These are phyloP conservation scores for Tanytarsus gracilentus DNA, from an alignment of 2,888 invertebrate species.

Conservation along the genomic window DNA sequence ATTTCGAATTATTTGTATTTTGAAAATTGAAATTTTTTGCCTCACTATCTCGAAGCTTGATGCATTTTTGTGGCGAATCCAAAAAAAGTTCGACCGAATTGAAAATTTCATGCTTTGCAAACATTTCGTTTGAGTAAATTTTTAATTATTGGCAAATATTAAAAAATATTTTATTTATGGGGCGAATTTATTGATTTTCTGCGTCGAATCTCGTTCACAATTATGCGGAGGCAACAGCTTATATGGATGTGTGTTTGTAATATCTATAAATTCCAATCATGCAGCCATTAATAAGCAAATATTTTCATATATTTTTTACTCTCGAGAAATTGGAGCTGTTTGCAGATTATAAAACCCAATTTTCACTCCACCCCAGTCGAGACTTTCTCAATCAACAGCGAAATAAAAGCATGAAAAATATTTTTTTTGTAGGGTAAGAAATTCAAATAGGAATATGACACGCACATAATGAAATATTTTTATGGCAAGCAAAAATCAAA, in stretches of 20 bases:
- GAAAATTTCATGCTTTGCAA: no score
- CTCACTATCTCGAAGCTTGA: neutral
- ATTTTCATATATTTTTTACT: constrained; percentile 14
- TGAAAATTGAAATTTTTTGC: neutral
- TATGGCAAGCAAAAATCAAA: neutral
- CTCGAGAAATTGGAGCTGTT: neutral
- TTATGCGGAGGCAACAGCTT: no score
- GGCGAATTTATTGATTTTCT: constrained; percentile 7
- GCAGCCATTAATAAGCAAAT: constrained; percentile 26
- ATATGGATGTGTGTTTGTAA: no score
- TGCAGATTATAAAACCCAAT: constrained; percentile 24
- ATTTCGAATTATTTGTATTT: neutral
- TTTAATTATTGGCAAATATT: constrained; percentile 1
- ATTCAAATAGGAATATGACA: no score
- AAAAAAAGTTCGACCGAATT: neutral
- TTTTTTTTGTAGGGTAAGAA: no score
- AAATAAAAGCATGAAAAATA: neutral
- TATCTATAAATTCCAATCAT: constrained; percentile 29
- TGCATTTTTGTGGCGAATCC: neutral
- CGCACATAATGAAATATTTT: no score
- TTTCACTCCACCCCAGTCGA: constrained; percentile 13
- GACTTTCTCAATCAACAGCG: neutral
- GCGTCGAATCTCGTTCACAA: no score
- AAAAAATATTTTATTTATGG: neutral
- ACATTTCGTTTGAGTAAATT: constrained; percentile 9